Evolutionary conservation across 2,113 vertebrate genomes (phyloP).

Genomic region (Macrotis lagotis): DNA sequence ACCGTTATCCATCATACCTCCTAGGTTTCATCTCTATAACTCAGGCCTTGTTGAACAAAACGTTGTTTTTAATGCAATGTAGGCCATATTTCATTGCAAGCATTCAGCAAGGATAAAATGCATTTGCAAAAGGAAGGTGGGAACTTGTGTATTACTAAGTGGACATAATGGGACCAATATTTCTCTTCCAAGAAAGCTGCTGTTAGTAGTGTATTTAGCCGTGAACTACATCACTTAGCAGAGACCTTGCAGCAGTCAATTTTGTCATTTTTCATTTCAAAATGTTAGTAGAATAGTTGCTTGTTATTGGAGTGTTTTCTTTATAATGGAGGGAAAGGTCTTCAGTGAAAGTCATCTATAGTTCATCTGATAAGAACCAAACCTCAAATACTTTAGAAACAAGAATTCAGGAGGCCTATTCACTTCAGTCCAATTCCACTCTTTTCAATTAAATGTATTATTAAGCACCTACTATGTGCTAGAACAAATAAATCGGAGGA

Average conservation of each 20-base stretch:
- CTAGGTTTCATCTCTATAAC: not conserved
- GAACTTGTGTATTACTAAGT: not conserved
- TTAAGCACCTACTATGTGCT: not conserved
- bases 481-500: not conserved
- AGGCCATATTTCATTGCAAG: conserved; percentile 12
- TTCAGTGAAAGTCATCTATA: not conserved
- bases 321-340: not conserved
- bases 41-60: not conserved
- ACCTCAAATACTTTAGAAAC: not conserved
- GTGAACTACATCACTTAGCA: not conserved
- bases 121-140: conserved; percentile 4
- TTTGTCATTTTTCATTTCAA: not conserved
- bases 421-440: not conserved
- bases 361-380: not conserved
- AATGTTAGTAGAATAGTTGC: not conserved
- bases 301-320: not conserved
- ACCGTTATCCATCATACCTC: not conserved
- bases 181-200: not conserved
- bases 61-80: not conserved
- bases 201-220: conserved; percentile 4
- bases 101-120: not conserved
- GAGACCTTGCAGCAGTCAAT: not conserved
- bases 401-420: not conserved
- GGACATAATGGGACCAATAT: not conserved
- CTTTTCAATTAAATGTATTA: not conserved